Percentiles rank a stretch among this genome's conserved stretches.
Evolutionary conservation across 2,113 vertebrate genomes (phyloP).

Genomic region (Callaeas wilsoni): DNA sequence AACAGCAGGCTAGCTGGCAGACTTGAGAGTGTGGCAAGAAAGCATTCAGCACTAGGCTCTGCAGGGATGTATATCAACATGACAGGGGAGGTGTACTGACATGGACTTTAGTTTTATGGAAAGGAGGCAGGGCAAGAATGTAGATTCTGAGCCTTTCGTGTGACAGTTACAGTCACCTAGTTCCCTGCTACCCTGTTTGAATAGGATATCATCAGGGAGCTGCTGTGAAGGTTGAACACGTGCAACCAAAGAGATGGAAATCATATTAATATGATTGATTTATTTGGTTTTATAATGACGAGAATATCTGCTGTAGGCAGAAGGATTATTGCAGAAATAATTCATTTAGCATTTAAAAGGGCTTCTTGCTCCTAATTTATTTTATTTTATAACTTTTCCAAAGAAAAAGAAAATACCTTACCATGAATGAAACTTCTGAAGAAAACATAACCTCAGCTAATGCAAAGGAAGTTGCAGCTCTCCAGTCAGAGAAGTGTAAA

Average conservation of each 20-base stretch:
- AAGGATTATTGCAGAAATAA: not conserved
- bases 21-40: not conserved
- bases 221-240: not conserved
- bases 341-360: not conserved
- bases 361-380: not conserved
- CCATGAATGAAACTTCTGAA: not conserved
- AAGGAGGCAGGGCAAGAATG: not conserved
- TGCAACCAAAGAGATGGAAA: not conserved
- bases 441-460: not conserved
- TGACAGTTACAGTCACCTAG: not conserved
- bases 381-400: not conserved
- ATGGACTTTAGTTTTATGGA: not conserved
- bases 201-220: not conserved
- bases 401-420: not conserved
- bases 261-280: not conserved
- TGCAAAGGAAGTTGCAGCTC: not conserved
- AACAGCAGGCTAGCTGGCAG: not conserved
- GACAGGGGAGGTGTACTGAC: not conserved
- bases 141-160: not conserved
- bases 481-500: not conserved
- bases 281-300: not conserved
- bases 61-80: rapidly evolving
- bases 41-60: not conserved
- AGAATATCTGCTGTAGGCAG: not conserved
- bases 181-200: not conserved